phyloP scores from a whole-genome alignment of 2,888 invertebrate species.

The Girardia tigrina region DNA sequence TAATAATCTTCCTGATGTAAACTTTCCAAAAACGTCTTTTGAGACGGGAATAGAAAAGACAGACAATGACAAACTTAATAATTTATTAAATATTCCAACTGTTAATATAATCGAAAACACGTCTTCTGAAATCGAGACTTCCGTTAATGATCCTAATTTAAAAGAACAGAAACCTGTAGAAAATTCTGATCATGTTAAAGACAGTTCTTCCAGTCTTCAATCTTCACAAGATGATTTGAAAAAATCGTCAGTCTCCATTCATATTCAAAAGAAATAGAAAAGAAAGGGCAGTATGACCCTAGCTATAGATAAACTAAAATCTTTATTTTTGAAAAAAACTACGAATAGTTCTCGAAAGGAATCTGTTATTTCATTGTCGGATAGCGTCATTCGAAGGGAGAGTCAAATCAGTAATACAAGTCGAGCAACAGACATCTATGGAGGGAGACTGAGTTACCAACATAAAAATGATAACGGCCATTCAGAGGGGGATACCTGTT shows the following conservation, averaged over 20 bases:
- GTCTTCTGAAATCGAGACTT: neutral
- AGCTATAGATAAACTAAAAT: neutral
- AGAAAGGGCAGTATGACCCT: neutral
- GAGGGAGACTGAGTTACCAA: neutral
- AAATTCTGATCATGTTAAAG: neutral
- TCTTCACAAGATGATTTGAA: neutral
- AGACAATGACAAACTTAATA: neutral
- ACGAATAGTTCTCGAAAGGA: neutral
- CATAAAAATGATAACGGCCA: neutral
- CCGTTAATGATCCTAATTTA: neutral
- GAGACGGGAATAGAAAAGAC: neutral
- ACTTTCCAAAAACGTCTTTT: neutral
- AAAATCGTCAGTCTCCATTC: neutral
- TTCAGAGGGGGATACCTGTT: neutral
- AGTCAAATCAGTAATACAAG: neutral
- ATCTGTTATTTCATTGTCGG: neutral
- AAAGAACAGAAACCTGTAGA: neutral
- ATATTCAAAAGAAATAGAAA: neutral
- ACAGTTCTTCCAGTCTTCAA: neutral
- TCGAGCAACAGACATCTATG: neutral
- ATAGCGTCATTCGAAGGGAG: neutral
- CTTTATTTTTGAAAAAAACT: neutral
- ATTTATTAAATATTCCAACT: neutral
- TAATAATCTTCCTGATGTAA: neutral
- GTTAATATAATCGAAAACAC: neutral